Conservation (phyloP, 2,113 vertebrate species). For the Phocoena sinus region DNA sequence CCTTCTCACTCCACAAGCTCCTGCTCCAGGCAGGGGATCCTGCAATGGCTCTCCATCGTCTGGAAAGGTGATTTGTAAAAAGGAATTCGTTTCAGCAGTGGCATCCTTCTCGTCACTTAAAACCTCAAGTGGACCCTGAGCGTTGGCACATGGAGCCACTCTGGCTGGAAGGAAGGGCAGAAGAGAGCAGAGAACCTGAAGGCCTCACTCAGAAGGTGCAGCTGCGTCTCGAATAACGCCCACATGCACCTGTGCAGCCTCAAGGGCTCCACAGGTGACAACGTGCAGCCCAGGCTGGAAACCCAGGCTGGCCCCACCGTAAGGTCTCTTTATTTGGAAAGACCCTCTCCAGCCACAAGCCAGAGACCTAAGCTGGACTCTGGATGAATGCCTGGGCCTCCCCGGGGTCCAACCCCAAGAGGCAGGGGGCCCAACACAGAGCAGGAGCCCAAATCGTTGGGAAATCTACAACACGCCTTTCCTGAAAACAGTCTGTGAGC, state of each 20-base stretch:
- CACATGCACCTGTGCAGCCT: too few relatives aligned
- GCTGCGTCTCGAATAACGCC: neutral
- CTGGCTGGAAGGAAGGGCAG: neutral
- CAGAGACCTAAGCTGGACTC: neutral
- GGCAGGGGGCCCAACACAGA: neutral
- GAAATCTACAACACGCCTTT: neutral
- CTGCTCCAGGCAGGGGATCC: neutral
- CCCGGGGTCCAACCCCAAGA: too few relatives aligned
- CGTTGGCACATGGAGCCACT: too few relatives aligned
- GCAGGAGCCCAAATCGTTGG: neutral
- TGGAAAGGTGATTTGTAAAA: neutral
- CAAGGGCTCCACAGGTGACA: neutral
- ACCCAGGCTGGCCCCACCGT: neutral
- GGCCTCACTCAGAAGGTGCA: neutral
- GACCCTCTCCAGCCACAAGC: neutral
- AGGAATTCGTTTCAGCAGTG: neutral
- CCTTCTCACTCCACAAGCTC: neutral
- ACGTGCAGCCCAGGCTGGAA: neutral
- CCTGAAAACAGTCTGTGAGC: accelerated
- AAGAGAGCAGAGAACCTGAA: neutral
- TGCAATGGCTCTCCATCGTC: neutral
- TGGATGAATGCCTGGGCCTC: neutral
- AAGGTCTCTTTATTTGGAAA: neutral
- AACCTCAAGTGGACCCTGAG: neutral
- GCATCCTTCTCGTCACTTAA: neutral